These are phyloP conservation scores for Prunella strophiata DNA, from an alignment of 2,797 vertebrate species.

Conservation along the genomic window DNA sequence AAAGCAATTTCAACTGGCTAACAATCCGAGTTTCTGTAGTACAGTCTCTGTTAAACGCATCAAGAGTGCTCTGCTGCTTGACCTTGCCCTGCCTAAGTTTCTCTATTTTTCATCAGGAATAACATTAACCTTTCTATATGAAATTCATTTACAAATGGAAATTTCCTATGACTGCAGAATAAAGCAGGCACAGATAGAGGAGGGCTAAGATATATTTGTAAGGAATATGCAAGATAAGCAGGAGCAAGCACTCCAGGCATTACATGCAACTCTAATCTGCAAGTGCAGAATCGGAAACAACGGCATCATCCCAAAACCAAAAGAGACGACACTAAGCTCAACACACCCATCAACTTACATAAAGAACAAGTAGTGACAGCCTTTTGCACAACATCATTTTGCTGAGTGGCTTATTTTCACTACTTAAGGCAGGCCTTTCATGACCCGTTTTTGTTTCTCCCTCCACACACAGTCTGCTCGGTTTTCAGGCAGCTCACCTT, in stretches of 20 bases:
- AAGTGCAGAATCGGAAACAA: not conserved
- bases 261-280: not conserved
- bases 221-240: not conserved
- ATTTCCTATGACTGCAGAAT: not conserved
- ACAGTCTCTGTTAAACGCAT: not conserved
- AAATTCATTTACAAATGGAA: not conserved
- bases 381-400: not conserved
- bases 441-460: not conserved
- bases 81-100: not conserved
- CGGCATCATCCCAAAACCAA: not conserved
- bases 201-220: not conserved
- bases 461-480: not conserved
- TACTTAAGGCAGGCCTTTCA: not conserved
- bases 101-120: not conserved
- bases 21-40: not conserved
- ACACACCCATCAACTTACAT: not conserved
- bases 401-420: not conserved
- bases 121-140: not conserved
- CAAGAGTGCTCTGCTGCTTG: not conserved
- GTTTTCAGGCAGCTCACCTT: constrained; percentile 81
- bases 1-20: not conserved
- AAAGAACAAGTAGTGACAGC: not conserved
- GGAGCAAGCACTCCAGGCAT: not conserved
- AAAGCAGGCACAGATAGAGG: not conserved
- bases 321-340: not conserved